Evolutionary conservation across 2,888 invertebrate species (phyloP).

Genomic region (Leptinotarsa juncta): DNA sequence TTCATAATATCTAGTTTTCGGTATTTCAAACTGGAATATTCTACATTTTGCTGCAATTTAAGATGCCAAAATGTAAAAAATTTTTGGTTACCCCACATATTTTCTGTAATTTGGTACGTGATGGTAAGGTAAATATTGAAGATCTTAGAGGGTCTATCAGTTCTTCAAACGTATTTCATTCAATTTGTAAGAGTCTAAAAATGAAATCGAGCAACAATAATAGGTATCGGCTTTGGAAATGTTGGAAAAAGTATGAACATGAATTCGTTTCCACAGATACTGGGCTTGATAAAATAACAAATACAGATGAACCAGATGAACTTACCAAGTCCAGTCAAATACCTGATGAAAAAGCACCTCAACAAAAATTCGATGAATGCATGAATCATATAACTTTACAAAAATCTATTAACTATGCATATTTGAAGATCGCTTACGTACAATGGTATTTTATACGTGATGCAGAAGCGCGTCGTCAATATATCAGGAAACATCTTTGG

Average conservation of each 20-base stretch:
- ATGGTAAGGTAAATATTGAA: background rate
- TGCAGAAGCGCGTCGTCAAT: background rate
- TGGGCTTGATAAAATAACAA: background rate
- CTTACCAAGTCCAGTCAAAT: too few relatives aligned
- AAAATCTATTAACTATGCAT: background rate
- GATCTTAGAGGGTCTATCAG: background rate
- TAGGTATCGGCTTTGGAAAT: background rate
- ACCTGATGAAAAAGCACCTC: too few relatives aligned
- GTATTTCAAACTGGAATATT: too few relatives aligned
- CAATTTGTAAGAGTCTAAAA: background rate
- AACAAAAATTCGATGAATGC: too few relatives aligned
- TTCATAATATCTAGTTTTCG: too few relatives aligned
- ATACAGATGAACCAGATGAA: too few relatives aligned
- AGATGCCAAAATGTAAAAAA: too few relatives aligned
- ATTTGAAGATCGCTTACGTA: background rate
- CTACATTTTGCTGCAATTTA: too few relatives aligned
- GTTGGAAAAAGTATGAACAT: slow-evolving; percentile 1
- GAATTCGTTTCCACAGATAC: background rate
- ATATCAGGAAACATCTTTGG: background rate
- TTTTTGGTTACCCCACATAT: background rate
- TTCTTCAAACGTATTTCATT: background rate
- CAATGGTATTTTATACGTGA: background rate
- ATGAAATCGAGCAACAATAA: background rate
- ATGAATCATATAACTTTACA: background rate
- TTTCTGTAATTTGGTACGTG: background rate